Percentiles rank a stretch among this genome's conserved stretches.
phyloP scores from a whole-genome alignment of 2,113 vertebrate genomes.

The Crotophaga sulcirostris region DNA sequence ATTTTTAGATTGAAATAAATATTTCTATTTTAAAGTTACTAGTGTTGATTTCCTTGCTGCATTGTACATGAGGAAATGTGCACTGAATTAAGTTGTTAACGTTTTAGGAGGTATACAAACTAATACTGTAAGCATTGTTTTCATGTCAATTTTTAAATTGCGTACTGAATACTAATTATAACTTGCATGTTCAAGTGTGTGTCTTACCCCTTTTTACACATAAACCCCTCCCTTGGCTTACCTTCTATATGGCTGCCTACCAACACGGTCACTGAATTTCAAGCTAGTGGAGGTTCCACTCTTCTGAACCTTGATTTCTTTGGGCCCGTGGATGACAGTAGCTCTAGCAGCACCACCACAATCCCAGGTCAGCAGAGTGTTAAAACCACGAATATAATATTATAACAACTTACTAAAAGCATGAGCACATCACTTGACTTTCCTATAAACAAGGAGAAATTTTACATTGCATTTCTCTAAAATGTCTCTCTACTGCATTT shows the following conservation, averaged over 20 bases:
- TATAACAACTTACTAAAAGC: constrained; percentile 75
- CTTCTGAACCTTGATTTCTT: constrained; percentile 99
- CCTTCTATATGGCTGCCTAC: constrained; percentile 84
- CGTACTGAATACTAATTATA: constrained; percentile 82
- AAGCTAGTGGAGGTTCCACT: constrained; percentile 99
- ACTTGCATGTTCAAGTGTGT: constrained; percentile 90
- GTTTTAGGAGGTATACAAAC: constrained; percentile 75
- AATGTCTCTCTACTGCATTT: constrained; percentile 47
- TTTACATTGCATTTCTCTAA: constrained; percentile 40
- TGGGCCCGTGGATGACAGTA: constrained; percentile 98
- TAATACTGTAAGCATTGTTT: constrained; percentile 82
- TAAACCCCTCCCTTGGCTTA: constrained; percentile 83
- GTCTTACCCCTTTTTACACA: constrained; percentile 87
- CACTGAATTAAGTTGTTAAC: constrained; percentile 79
- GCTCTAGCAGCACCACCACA: constrained; percentile 89
- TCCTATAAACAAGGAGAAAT: constrained; percentile 82
- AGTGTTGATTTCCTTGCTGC: constrained; percentile 74
- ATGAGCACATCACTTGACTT: constrained; percentile 83
- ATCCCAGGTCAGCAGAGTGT: constrained; percentile 96
- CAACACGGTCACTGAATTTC: constrained; percentile 84
- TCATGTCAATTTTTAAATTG: constrained; percentile 78
- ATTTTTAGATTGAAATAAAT: constrained; percentile 74
- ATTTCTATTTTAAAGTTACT: constrained; percentile 67
- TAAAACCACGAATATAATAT: constrained; percentile 74
- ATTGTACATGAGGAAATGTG: constrained; percentile 78